phyloP scores from a whole-genome alignment of 2,888 invertebrate species.

The Ceramica pisi region DNA sequence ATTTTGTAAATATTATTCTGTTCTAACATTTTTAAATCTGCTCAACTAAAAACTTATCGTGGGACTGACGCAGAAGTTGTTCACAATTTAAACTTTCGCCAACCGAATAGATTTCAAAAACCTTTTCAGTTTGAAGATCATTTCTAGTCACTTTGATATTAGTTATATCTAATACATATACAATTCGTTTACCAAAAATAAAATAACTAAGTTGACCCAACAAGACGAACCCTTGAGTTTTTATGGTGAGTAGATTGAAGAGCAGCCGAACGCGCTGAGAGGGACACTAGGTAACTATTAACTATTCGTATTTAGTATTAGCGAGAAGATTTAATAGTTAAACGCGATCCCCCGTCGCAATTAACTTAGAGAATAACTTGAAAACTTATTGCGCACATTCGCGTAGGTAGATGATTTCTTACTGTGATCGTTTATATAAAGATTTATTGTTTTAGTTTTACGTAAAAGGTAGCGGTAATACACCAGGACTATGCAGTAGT shows the following conservation, averaged over 20 bases:
- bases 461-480: conserved; percentile 65
- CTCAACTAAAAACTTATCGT: conserved; percentile 88
- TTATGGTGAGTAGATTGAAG: conserved; percentile 73
- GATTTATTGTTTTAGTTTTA: conserved; percentile 68
- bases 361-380: conserved; percentile 74
- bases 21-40: conserved; percentile 89
- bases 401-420: conserved; percentile 88
- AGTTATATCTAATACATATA: conserved; percentile 60
- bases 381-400: conserved; percentile 88
- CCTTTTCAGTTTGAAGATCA: conserved; percentile 54
- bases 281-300: conserved; percentile 57
- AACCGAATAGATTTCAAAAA: conserved; percentile 34
- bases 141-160: conserved; percentile 78
- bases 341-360: conserved; percentile 69
- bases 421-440: conserved; percentile 88
- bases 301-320: conserved; percentile 65
- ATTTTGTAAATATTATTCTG: conserved; percentile 89
- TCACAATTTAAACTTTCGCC: conserved; percentile 38
- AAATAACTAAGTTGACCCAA: conserved; percentile 31
- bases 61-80: conserved; percentile 77
- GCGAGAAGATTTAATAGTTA: conserved; percentile 65
- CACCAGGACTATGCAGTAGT: conserved; percentile 44
- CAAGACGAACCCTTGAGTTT: conserved; percentile 62
- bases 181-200: conserved; percentile 62
- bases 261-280: conserved; percentile 48